Evolutionary conservation across 2,888 invertebrate genomes (phyloP), one percentile per base, ranked within the genome.

Genomic region (Platypus cylindrus): DNA sequence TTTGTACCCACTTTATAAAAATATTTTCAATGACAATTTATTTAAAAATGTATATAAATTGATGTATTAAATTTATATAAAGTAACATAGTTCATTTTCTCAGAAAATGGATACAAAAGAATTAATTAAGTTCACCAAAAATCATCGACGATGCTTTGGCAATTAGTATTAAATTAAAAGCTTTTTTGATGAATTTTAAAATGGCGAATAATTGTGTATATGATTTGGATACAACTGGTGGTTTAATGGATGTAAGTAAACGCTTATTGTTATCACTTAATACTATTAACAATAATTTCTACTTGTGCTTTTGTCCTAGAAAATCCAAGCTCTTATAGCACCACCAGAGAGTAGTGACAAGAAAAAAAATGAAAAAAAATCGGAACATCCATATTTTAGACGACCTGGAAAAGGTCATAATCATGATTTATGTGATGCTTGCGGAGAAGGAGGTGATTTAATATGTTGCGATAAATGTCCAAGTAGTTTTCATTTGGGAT

Each of bases 381-480:
- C 62, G 2, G 70, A 76, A 8, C 86, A 86, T 64, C 83, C 83
- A 1, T 86, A 86, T 53, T 86, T 80, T 53, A 82, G 83, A 57
- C 67, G 84, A 40, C 84, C 85, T 44, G 86, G 85, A n/a, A 77
- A 81, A 52, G 85, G 85, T 5, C 86, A 85, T 54, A 93, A 93
- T 63, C 86, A 83, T 56, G 93, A 94, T 56, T 79, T 78, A 45
- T 95, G 95, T 57, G 91, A 93, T 65, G 84, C 89, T 34, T 95
- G 95, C 59, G 75, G 80, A 34, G 94, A 94, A 66, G 91, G 91
- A 18, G 94, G 95, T 2, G 90, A 91, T 60, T 66, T 97, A 22
- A 77, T 97, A 38, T 94, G 93, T 62, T 97, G 95, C 59, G 94
- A 95, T 61, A 79, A 81, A 44, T 97, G 95, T 53, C 91, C 93